Conservation (phyloP, 1,140 invertebrate species). For the Cydia strobilella region DNA sequence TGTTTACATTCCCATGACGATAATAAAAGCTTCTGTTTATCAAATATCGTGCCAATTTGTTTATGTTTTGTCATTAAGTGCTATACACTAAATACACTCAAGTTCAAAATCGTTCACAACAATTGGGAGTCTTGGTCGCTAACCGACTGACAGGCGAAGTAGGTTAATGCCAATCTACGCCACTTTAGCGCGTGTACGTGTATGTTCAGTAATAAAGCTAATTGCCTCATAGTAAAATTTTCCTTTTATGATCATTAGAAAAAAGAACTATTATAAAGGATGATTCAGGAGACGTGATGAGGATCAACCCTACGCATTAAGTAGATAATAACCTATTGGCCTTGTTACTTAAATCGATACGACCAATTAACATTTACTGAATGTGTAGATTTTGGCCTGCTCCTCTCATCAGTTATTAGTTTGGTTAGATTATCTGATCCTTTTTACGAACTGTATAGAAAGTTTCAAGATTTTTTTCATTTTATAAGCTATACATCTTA, state of each 20-base stretch:
- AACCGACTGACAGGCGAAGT: background rate
- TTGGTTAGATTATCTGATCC: too few species aligned
- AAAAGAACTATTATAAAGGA: slow-evolving; percentile 3
- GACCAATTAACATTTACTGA: too few species aligned
- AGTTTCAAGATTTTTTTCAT: background rate
- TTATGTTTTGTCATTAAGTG: background rate
- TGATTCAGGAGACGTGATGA: too few species aligned
- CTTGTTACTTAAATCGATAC: too few species aligned
- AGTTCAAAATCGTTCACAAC: background rate
- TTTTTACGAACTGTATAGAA: too few species aligned
- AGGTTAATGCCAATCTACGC: slow-evolving; percentile 14
- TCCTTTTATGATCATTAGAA: background rate
- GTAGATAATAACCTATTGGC: too few species aligned
- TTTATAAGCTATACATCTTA: too few species aligned
- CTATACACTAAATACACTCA: background rate
- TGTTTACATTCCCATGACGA: slow-evolving; percentile 22
- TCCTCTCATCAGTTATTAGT: too few species aligned
- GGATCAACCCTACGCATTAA: too few species aligned
- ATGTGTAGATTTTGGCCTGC: too few species aligned
- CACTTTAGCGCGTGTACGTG: background rate
- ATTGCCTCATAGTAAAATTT: background rate
- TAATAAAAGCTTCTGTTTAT: background rate
- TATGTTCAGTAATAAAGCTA: slow-evolving; percentile 19
- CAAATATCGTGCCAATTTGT: background rate
- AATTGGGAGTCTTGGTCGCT: background rate